Conservation (phyloP, 2,797 vertebrate genomes). For the Enteromius treurensis region DNA sequence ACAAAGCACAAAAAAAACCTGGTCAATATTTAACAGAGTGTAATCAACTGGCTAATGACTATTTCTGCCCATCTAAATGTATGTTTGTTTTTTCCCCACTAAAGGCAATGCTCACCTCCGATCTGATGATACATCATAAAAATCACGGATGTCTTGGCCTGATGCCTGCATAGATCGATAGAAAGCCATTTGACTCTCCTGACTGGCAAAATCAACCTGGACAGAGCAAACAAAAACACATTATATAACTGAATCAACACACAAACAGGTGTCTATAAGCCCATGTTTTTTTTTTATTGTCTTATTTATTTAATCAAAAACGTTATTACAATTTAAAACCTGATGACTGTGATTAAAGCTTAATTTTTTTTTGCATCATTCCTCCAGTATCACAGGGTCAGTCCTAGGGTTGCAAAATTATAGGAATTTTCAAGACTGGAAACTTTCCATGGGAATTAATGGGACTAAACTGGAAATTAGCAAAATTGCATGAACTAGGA, state of each 20-base stretch:
- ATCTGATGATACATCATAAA: conserved; percentile 94
- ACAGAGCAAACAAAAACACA: conserved; percentile 30
- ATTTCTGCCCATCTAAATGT: not conserved
- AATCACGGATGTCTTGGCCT: conserved; percentile 97
- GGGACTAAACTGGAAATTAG: too few relatives aligned
- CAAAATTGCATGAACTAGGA: too few relatives aligned
- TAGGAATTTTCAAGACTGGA: too few relatives aligned
- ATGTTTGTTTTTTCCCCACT: not conserved
- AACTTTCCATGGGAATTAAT: too few relatives aligned
- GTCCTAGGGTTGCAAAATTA: not conserved
- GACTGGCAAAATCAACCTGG: conserved; percentile 99
- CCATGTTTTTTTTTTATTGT: too few relatives aligned
- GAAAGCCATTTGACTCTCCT: conserved; percentile 97
- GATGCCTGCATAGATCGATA: conserved; percentile 98
- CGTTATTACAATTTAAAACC: too few relatives aligned
- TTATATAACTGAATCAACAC: not conserved
- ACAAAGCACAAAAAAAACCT: conserved; percentile 32
- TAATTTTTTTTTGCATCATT: not conserved
- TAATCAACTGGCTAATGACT: not conserved
- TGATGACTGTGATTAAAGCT: not conserved
- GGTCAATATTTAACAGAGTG: not conserved
- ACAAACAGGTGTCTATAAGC: not conserved
- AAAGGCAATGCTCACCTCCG: conserved; percentile 80
- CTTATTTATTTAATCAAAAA: too few relatives aligned
- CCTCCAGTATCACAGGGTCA: too few relatives aligned